These are phyloP conservation scores for Microctenopoma lineatum DNA, from an alignment of 2,797 vertebrate species.

Conservation along the genomic window DNA sequence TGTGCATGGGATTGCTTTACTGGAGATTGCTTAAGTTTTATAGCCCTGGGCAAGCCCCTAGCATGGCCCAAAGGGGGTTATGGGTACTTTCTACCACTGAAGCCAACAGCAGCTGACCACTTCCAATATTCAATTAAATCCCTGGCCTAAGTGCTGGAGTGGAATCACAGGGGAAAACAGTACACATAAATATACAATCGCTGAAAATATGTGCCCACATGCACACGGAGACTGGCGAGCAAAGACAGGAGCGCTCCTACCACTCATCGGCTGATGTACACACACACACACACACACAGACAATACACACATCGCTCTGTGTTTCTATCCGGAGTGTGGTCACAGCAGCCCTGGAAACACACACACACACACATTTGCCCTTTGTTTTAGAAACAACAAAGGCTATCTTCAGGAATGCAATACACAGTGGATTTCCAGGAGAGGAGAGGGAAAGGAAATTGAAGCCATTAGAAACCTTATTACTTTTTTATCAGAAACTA, in stretches of 20 bases:
- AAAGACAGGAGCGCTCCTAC: background rate
- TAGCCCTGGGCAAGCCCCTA: slow-evolving; percentile 55
- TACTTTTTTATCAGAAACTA: slow-evolving; percentile 85
- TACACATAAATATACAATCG: slow-evolving; percentile 41
- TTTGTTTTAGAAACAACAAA: slow-evolving; percentile 80
- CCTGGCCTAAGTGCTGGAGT: slow-evolving; percentile 61
- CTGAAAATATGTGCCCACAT: slow-evolving; percentile 9
- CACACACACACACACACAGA: background rate
- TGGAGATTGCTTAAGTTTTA: slow-evolving; percentile 60
- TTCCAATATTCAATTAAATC: slow-evolving; percentile 73
- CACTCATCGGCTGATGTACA: background rate
- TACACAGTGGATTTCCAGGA: slow-evolving; percentile 66
- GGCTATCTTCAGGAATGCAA: slow-evolving; percentile 77
- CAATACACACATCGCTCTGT: background rate
- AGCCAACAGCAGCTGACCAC: slow-evolving; percentile 47
- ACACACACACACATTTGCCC: slow-evolving; percentile 29
- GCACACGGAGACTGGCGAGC: slow-evolving; percentile 6
- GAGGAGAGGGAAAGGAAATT: slow-evolving; percentile 66
- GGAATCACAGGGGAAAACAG: slow-evolving; percentile 54
- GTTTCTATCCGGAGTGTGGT: slow-evolving; percentile 38
- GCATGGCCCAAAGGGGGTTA: slow-evolving; percentile 43
- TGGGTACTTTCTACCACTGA: slow-evolving; percentile 47
- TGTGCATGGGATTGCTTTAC: slow-evolving; percentile 42
- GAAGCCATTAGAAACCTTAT: slow-evolving; percentile 84
- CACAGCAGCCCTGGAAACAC: slow-evolving; percentile 18